Percentiles rank a stretch among this genome's conserved stretches.
These are phyloP conservation scores for Ammospiza maritima DNA, from an alignment of 2,797 vertebrate genomes.

Conservation along the genomic window DNA sequence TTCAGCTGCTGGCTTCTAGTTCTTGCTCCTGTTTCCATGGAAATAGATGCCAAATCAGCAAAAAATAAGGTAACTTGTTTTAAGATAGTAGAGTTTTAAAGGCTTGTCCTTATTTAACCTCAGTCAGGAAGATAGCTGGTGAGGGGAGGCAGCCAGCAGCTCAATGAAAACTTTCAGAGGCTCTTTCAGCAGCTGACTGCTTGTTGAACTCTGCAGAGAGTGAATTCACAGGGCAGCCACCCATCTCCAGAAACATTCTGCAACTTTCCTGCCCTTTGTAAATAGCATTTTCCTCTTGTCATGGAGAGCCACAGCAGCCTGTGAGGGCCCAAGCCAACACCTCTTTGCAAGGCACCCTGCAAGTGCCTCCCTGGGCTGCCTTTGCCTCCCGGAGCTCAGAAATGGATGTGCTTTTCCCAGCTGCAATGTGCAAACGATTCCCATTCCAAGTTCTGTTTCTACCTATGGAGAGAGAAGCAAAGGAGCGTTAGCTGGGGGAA, in stretches of 20 bases:
- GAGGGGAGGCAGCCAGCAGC: background rate
- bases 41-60: constrained; percentile 72
- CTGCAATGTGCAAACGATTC: background rate
- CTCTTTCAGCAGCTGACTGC: background rate
- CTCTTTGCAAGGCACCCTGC: background rate
- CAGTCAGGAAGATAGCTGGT: constrained; percentile 19
- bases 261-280: background rate
- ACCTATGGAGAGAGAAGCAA: background rate
- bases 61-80: constrained; percentile 64
- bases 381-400: background rate
- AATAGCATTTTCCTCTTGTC: background rate
- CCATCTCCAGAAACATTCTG: background rate
- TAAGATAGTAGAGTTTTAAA: constrained; percentile 57
- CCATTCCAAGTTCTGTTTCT: background rate
- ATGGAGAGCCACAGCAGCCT: background rate
- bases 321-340: background rate
- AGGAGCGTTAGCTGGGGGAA: background rate
- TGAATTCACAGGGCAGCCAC: background rate
- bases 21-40: constrained; percentile 70
- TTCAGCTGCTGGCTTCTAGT: constrained; percentile 64
- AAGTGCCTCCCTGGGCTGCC: background rate
- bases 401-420: background rate
- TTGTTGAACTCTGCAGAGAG: background rate
- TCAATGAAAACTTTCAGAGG: constrained; percentile 9
- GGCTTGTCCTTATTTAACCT: constrained; percentile 60